Evolutionary conservation across 2,797 vertebrate genomes (phyloP).

Genomic region (Phaenicophaeus curvirostris): DNA sequence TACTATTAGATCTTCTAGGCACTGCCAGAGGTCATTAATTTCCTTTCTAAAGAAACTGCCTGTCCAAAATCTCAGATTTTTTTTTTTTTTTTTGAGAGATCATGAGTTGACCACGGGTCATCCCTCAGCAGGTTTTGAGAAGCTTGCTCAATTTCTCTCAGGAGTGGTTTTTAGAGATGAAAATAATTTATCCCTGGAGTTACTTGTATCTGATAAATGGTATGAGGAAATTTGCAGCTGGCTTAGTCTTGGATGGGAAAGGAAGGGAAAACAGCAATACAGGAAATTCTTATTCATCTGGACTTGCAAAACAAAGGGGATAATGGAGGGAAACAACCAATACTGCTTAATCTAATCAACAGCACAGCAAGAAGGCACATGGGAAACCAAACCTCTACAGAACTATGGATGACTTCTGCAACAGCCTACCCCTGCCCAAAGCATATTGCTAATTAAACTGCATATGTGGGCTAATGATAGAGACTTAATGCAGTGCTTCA

Average conservation of each 20-base stretch:
- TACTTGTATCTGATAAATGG: background rate
- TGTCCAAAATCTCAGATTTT: background rate
- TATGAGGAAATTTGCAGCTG: background rate
- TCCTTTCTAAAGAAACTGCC: background rate
- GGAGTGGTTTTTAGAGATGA: background rate
- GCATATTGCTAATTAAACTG: constrained; percentile 16
- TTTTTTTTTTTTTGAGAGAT: background rate
- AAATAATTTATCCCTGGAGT: background rate
- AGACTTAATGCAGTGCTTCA: background rate
- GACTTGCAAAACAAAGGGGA: background rate
- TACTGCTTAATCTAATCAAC: background rate
- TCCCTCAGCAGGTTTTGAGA: background rate
- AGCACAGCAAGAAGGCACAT: background rate
- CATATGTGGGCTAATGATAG: background rate
- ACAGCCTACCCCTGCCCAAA: background rate
- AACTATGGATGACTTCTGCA: background rate
- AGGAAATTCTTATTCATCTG: background rate
- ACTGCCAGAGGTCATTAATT: background rate
- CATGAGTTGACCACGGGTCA: background rate
- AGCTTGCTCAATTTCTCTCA: background rate
- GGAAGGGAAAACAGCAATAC: background rate
- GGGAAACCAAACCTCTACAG: background rate
- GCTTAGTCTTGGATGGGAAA: background rate
- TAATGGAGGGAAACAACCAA: background rate
- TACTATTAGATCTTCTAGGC: background rate